Conservation (phyloP, 1,140 invertebrate genomes). For the Muscidifurax raptorellus region DNA sequence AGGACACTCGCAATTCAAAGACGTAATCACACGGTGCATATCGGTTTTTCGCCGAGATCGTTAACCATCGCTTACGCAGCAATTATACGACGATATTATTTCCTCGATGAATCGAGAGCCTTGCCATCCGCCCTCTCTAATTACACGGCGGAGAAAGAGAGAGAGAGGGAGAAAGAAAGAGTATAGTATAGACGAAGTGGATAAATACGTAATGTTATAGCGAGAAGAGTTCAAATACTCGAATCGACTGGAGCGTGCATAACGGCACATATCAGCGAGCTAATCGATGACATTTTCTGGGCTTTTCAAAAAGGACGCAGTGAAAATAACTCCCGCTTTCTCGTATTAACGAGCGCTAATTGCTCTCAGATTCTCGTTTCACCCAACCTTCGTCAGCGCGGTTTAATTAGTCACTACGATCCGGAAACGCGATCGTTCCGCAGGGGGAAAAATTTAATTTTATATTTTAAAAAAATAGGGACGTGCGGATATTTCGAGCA, state of each 20-base stretch:
- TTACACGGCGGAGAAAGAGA: not conserved
- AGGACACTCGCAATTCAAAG: conserved; percentile 6
- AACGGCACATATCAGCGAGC: not conserved
- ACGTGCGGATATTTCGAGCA: not conserved
- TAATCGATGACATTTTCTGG: not conserved
- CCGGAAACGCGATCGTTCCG: not conserved
- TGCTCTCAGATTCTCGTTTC: not conserved
- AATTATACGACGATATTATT: conserved; percentile 22
- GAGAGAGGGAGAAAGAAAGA: too few species aligned
- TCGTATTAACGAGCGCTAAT: not conserved
- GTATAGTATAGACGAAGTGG: too few species aligned
- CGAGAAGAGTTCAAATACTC: not conserved
- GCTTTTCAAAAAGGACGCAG: not conserved
- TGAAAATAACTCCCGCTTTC: not conserved
- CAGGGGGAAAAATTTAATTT: not conserved
- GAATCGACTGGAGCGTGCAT: too few species aligned
- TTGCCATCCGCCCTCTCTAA: not conserved
- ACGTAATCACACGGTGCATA: conserved; percentile 13
- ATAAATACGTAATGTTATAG: too few species aligned
- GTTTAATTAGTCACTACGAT: not conserved
- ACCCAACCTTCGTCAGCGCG: too few species aligned
- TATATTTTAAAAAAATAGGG: not conserved
- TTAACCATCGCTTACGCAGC: conserved; percentile 16
- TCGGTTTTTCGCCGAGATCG: conserved; percentile 12
- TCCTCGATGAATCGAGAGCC: not conserved